Conservation (phyloP, 2,888 invertebrate genomes). For the Hipparchia sbordonii region DNA sequence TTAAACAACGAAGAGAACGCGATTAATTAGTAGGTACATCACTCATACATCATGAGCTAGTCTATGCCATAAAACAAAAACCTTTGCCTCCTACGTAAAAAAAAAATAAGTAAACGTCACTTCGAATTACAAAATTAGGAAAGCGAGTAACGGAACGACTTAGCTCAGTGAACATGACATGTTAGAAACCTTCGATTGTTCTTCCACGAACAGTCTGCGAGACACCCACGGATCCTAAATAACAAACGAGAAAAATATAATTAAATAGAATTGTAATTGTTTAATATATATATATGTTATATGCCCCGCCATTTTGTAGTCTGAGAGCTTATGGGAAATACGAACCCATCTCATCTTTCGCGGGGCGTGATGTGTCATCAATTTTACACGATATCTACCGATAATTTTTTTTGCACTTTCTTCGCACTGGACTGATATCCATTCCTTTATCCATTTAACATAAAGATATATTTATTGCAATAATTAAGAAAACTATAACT, state of each 20-base stretch:
- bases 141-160: conserved; percentile 56
- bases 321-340: not conserved
- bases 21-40: conserved; percentile 32
- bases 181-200: conserved; percentile 64
- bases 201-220: conserved; percentile 48
- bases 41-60: not conserved
- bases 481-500: too few relatives aligned
- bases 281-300: conserved; percentile 64
- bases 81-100: conserved; percentile 43
- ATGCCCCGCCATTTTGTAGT: conserved; percentile 62
- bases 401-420: too few relatives aligned
- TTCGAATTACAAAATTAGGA: conserved; percentile 58
- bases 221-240: conserved; percentile 70
- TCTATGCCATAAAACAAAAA: conserved; percentile 5
- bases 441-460: too few relatives aligned
- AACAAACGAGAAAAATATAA: conserved; percentile 73
- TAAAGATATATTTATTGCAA: too few relatives aligned
- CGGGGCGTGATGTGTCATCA: too few relatives aligned
- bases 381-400: too few relatives aligned
- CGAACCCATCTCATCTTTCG: too few relatives aligned
- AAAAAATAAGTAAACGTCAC: conserved; percentile 57
- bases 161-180: conserved; percentile 58
- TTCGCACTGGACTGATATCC: too few relatives aligned
- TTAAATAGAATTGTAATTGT: conserved; percentile 82
- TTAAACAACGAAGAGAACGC: conserved; percentile 27